Evolutionary conservation across 2,797 vertebrate species (phyloP).

Genomic region (Natrix natrix): DNA sequence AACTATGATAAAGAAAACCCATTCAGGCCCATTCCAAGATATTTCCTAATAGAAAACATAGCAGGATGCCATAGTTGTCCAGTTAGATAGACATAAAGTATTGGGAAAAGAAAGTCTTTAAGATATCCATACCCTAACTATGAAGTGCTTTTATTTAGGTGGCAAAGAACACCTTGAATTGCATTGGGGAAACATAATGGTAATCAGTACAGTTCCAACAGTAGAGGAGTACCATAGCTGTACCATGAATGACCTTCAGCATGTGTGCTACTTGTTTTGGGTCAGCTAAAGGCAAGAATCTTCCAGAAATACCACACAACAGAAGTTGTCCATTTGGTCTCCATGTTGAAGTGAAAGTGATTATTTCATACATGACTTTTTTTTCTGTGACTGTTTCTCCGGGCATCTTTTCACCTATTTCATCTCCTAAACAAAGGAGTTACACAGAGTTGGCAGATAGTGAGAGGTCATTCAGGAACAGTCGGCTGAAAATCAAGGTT

Average conservation of each 20-base stretch:
- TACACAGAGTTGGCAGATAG: background rate
- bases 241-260: background rate
- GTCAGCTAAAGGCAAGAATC: background rate
- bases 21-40: background rate
- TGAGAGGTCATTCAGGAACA: background rate
- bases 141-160: background rate
- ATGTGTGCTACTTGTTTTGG: background rate
- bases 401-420: background rate
- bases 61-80: background rate
- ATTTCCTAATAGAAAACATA: background rate
- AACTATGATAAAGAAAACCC: background rate
- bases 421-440: background rate
- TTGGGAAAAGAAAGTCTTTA: background rate
- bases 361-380: background rate
- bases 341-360: background rate
- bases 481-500: background rate
- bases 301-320: background rate
- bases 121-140: background rate
- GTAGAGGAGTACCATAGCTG: background rate
- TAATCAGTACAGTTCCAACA: background rate
- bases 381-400: background rate
- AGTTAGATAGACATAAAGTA: background rate
- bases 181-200: background rate
- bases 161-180: background rate
- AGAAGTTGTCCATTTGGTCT: background rate